phyloP scores from a whole-genome alignment of 2,888 invertebrate species.

The Acanthococcus lagerstroemiae region DNA sequence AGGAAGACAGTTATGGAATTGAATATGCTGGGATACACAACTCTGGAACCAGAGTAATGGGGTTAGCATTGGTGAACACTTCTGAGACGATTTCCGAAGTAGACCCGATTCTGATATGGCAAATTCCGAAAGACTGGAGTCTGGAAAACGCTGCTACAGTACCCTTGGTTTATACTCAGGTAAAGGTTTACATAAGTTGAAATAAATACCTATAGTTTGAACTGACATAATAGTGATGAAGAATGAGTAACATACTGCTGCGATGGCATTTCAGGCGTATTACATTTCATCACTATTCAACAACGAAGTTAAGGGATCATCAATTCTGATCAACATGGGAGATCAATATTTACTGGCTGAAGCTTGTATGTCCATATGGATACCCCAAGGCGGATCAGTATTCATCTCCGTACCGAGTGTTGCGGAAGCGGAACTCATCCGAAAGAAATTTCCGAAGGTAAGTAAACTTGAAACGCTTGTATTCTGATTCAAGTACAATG shows the following conservation, averaged over 20 bases:
- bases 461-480: background rate
- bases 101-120: constrained; percentile 9
- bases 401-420: background rate
- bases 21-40: background rate
- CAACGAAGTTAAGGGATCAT: background rate
- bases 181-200: too few relatives aligned
- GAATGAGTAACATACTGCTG: background rate
- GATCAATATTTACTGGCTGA: constrained; percentile 13
- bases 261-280: background rate
- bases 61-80: background rate
- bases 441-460: background rate
- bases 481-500: background rate
- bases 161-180: constrained; percentile 6
- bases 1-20: too few relatives aligned
- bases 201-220: too few relatives aligned
- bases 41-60: background rate
- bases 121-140: constrained; percentile 8
- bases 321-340: background rate
- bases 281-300: background rate
- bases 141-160: constrained; percentile 12
- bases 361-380: constrained; percentile 2
- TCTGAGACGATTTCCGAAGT: background rate
- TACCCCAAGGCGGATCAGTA: background rate
- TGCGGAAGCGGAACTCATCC: background rate
- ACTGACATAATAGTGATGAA: too few relatives aligned